Conservation (phyloP, 2,113 vertebrate species). For the Candoia aspera region DNA sequence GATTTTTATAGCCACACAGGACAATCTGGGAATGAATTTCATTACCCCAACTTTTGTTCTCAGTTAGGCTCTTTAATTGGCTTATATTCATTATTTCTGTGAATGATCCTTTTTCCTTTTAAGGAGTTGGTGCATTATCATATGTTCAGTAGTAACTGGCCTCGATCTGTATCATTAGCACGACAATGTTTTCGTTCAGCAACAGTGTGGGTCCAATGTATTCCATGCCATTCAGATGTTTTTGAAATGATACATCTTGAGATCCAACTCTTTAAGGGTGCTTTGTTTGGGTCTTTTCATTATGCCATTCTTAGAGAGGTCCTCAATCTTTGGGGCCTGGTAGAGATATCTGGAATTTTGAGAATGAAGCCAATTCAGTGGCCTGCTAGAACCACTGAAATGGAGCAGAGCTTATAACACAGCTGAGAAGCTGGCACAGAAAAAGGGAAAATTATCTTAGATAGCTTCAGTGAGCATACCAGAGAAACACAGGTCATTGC, state of each 20-base stretch:
- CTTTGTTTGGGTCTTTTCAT: not conserved
- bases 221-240: not conserved
- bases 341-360: not conserved
- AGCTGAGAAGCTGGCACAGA: too few relatives aligned
- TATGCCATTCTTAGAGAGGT: not conserved
- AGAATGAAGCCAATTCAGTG: too few relatives aligned
- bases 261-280: not conserved
- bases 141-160: not conserved
- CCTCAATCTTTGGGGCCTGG: not conserved
- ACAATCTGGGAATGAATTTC: not conserved
- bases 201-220: not conserved
- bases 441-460: too few relatives aligned
- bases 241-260: not conserved
- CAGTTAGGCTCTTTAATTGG: not conserved
- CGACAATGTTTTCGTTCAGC: not conserved
- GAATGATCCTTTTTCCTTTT: not conserved
- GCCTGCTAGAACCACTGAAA: too few relatives aligned
- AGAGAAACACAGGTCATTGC: too few relatives aligned
- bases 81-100: not conserved
- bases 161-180: not conserved
- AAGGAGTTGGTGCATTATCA: not conserved
- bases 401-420: too few relatives aligned
- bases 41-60: not conserved
- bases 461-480: too few relatives aligned
- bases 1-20: not conserved